Base-by-base conservation (phyloP, 2,888 invertebrate genomes). In the Lasioglossum vierecki region DNA sequence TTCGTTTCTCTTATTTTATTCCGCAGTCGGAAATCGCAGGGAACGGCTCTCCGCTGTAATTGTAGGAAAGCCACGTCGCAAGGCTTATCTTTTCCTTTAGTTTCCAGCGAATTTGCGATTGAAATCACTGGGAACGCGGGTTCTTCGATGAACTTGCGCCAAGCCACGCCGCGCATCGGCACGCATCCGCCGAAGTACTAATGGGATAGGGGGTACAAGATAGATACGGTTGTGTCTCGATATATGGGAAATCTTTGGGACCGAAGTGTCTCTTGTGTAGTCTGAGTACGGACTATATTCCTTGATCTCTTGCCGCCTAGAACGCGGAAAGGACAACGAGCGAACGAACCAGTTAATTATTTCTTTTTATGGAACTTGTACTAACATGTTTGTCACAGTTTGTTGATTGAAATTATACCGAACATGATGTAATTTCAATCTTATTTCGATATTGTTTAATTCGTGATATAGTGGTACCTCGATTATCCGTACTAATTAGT, bases 81-180 rank as follows among this genome's bases (percentile, higher is more conserved):
- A n/a, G 26, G 63, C 66, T 84, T 84, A 84, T 84, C 84, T 75
- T 18, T 66, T 39, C 44, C 13, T 13, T 41, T 30, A 60, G 41
- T 84, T 84, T 66, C 60, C 44, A n/a, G 44, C 78, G 70, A 70
- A 84, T 71, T 79, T 66, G 71, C 63, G 78, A 84, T 84, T 74
- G 74, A 53, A 74, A 63, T 72, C 66, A 60, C 41, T 30, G 60
- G 1, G 60, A 60, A 30, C 63, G 13, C 30, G 6, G 15, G 26
- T 26, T 30, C 26, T 15, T 13, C 63, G 63, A 30, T 13, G 63
- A 57, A 57, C 57, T 63, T 13, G 63, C 60, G 13, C 26, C 13
- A 18, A 4, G 9, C 13, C 5, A 18, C 60, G 13, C 26, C 13
- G 30, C 60, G 18, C 60, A 13, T 13, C 13, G 53, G 53, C 22